Evolutionary conservation across 2,113 vertebrate genomes (phyloP), one percentile per base, ranked within the genome.

Genomic region (Sylvia atricapilla): DNA sequence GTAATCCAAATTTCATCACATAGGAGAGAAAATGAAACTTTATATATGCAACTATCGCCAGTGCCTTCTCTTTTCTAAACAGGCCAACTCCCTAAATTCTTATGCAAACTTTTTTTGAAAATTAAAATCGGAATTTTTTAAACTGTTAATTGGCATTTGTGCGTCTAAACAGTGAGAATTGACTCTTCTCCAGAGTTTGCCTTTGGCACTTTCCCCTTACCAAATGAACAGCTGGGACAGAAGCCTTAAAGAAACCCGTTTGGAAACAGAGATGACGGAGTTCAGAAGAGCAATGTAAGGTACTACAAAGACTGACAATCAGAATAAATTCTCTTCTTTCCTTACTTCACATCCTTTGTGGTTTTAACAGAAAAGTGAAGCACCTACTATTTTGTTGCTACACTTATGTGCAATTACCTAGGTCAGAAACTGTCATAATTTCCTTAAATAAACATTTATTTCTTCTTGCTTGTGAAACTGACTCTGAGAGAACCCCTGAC

Each of bases 201-300:
- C 20, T 67, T 52, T 52, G 27, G 1, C 69, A 31, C 76, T 66
- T 79, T 77, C 9, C 13, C 7, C 30, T 74, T 84, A 81, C 8
- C 35, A 84, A 80, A 73, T 13, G 15, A 93, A 55, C 10, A 63
- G 30, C 21, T 78, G 62, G 18, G n/a, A 75, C 31, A 68, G 33
- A 74, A 70, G 21, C n/a, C 15, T 59, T 58, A 28, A 41, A 52
- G 60, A 73, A 19, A 64, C 13, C 13, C 49, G 72, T 25, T 25
- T 60, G 35, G 17, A 82, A 84, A 78, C 3, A 67, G 0, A 0
- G 4, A 78, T 20, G 5, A 59, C 0, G 1, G 60, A 37, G 19
- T 49, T 83, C 63, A 76, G n/a, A 85, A 55, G 22, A 79, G n/a
- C 76, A 55, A 46, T 20, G 2, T n/a, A 69, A 53, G 15, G 30